Conservation (phyloP, 2,888 invertebrate species). For the Aphodius sticticus region DNA sequence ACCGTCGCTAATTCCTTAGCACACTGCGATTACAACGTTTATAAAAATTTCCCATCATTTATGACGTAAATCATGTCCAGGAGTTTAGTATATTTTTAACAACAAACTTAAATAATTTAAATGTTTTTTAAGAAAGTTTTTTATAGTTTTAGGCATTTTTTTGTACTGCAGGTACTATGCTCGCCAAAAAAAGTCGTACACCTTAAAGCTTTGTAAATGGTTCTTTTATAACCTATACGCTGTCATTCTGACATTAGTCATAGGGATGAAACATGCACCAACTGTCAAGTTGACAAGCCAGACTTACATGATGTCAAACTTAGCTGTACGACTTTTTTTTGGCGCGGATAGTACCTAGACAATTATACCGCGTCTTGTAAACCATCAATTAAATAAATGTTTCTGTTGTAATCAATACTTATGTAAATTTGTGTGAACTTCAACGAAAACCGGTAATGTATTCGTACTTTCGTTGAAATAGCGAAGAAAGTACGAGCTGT, state of each 20-base stretch:
- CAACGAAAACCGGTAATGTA: neutral
- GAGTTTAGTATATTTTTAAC: neutral
- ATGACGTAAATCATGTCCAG: neutral
- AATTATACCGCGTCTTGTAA: too few relatives aligned
- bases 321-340: too few relatives aligned
- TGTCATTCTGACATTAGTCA: too few relatives aligned
- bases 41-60: neutral
- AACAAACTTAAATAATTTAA: neutral
- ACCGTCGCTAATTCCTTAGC: neutral
- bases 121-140: neutral
- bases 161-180: neutral
- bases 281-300: too few relatives aligned
- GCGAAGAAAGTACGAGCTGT: neutral
- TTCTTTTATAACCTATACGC: too few relatives aligned
- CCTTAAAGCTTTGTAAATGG: too few relatives aligned
- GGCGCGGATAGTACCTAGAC: too few relatives aligned
- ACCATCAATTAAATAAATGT: too few relatives aligned
- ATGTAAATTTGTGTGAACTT: neutral
- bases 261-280: too few relatives aligned
- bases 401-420: neutral
- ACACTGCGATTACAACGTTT: neutral
- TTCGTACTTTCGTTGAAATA: neutral
- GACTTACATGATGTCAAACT: too few relatives aligned
- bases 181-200: too few relatives aligned
- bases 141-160: neutral